Conservation (phyloP, 2,888 invertebrate genomes). For the Petrolisthes cinctipes region DNA sequence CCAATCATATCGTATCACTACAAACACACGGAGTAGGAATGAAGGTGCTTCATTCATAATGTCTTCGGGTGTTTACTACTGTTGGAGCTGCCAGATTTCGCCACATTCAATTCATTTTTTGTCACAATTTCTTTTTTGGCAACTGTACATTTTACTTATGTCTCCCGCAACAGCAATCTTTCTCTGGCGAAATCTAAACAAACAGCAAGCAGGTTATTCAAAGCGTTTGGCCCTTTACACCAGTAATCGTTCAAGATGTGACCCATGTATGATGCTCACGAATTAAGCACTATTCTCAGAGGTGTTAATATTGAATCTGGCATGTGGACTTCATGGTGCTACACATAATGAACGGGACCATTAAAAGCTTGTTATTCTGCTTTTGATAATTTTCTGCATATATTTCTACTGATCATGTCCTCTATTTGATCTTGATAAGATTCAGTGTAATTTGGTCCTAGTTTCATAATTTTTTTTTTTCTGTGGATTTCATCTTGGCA, state of each 20-base stretch:
- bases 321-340: constrained; percentile 6
- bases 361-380: neutral
- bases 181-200: constrained; percentile 32
- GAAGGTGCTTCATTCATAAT: no score
- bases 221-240: constrained; percentile 31
- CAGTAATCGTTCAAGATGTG: constrained; percentile 29
- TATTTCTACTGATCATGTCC: constrained; percentile 19
- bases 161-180: constrained; percentile 33
- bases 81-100: no score
- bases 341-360: constrained; percentile 25
- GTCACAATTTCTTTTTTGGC: no score
- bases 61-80: no score
- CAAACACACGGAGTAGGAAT: no score
- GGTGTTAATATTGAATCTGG: constrained; percentile 11
- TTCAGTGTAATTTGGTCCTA: constrained; percentile 6
- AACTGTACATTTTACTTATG: constrained; percentile 35
- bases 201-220: constrained; percentile 17
- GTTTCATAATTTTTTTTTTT: constrained; percentile 6
- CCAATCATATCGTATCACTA: no score
- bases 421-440: constrained; percentile 20
- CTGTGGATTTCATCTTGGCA: constrained; percentile 17
- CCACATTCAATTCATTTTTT: no score
- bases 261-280: constrained; percentile 29
- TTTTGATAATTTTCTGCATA: neutral
- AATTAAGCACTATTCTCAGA: constrained; percentile 24